Evolutionary conservation across 2,888 invertebrate genomes (phyloP).

Genomic region (Ochlodes sylvanus): DNA sequence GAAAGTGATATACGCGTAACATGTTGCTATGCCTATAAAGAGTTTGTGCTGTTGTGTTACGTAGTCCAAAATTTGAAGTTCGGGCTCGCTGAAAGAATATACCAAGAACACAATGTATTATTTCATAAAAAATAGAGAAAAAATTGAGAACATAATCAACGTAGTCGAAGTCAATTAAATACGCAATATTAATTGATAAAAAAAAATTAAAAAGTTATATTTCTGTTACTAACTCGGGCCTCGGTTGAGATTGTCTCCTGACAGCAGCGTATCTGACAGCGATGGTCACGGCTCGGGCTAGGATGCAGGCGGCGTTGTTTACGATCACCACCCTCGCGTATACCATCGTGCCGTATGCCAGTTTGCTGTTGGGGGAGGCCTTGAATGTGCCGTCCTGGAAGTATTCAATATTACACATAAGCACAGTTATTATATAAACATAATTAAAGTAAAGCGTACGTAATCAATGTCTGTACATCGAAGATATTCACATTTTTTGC

Average conservation of each 20-base stretch:
- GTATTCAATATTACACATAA: neutral
- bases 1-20: slow-evolving; percentile 90
- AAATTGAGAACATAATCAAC: no score
- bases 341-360: slow-evolving; percentile 96
- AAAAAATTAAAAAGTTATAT: neutral
- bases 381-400: slow-evolving; percentile 92
- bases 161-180: no score
- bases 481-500: no score
- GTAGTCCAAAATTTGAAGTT: slow-evolving; percentile 96
- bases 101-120: neutral
- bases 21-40: slow-evolving; percentile 92
- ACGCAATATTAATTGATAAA: no score
- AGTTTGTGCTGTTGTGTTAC: slow-evolving; percentile 97
- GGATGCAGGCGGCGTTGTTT: slow-evolving; percentile 87
- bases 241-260: slow-evolving; percentile 93
- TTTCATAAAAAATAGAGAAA: no score
- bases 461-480: no score
- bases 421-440: no score
- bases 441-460: no score
- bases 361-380: slow-evolving; percentile 90
- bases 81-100: slow-evolving; percentile 86
- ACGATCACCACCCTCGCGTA: slow-evolving; percentile 94
- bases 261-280: slow-evolving; percentile 96
- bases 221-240: slow-evolving; percentile 86
- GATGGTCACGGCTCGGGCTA: slow-evolving; percentile 93